phyloP scores from a whole-genome alignment of 2,797 vertebrate species.

The Ctenochaetus hawaiiensis region DNA sequence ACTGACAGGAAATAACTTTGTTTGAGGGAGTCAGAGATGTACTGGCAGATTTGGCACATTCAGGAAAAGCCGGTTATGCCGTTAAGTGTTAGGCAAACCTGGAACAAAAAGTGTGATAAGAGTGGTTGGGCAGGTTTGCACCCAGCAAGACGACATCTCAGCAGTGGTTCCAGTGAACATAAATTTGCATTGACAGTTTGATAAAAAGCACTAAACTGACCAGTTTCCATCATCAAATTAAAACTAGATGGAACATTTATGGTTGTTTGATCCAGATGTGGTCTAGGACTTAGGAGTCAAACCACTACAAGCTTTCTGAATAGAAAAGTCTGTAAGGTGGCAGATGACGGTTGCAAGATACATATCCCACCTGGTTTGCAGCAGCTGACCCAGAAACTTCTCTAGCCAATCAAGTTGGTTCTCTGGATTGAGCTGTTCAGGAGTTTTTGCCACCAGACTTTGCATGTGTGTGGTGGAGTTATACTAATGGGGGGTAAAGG shows the following conservation, averaged over 20 bases:
- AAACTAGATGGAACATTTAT: not conserved
- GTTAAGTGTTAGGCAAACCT: slow-evolving; percentile 28
- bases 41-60: slow-evolving; percentile 10
- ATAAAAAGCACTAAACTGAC: not conserved
- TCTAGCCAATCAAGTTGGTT: no score
- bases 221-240: not conserved
- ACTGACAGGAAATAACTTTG: no score
- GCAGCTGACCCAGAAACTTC: no score
- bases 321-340: no score
- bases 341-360: no score
- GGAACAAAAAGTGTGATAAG: slow-evolving; percentile 6
- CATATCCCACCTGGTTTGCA: no score
- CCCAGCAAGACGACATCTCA: slow-evolving; percentile 8
- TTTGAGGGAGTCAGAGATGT: not conserved
- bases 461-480: no score
- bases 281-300: not conserved
- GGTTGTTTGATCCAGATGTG: not conserved
- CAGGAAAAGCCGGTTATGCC: slow-evolving; percentile 40
- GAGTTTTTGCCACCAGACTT: no score
- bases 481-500: no score
- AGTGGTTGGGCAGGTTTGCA: slow-evolving; percentile 7
- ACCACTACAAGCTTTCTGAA: no score
- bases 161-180: not conserved
- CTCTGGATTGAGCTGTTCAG: no score
- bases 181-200: not conserved